Conservation (phyloP, 1,140 invertebrate genomes). For the Anagrus nilaparvatae region DNA sequence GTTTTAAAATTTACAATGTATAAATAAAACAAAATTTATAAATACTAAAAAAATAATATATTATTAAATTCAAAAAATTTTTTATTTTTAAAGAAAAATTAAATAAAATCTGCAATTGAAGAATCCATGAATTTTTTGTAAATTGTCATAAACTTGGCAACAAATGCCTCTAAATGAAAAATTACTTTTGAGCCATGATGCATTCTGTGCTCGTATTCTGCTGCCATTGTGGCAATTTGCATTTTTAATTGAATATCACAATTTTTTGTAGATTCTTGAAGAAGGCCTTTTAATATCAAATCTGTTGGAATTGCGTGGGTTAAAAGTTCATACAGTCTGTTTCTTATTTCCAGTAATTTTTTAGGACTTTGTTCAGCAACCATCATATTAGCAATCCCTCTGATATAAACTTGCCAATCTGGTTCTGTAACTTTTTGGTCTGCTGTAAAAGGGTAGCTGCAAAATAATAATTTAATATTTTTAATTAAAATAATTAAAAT, state of each 20-base stretch:
- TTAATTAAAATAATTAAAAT: slow-evolving; percentile 8
- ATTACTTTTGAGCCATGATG: slow-evolving; percentile 87
- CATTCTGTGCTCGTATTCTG: slow-evolving; percentile 84
- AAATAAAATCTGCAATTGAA: slow-evolving; percentile 40
- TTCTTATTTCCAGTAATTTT: slow-evolving; percentile 74
- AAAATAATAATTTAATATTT: slow-evolving; percentile 10
- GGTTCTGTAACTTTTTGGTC: slow-evolving; percentile 77
- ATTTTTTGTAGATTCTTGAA: slow-evolving; percentile 76
- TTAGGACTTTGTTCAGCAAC: slow-evolving; percentile 79
- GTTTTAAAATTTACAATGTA: neutral
- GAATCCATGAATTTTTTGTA: slow-evolving; percentile 80
- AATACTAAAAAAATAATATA: slow-evolving; percentile 9
- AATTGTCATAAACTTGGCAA: slow-evolving; percentile 90
- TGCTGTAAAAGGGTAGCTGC: slow-evolving; percentile 67
- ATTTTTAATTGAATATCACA: slow-evolving; percentile 85
- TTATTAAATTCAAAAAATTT: slow-evolving; percentile 16
- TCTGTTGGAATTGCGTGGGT: slow-evolving; percentile 90
- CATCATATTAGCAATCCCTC: slow-evolving; percentile 80
- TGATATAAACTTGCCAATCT: slow-evolving; percentile 89
- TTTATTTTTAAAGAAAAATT: slow-evolving; percentile 16
- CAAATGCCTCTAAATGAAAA: slow-evolving; percentile 94
- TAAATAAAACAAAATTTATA: slow-evolving; percentile 7
- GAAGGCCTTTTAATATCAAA: slow-evolving; percentile 82
- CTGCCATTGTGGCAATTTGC: slow-evolving; percentile 74
- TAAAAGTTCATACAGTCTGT: slow-evolving; percentile 85